Evolutionary conservation across 2,888 invertebrate genomes (phyloP).

Genomic region (Panzeria rudis): DNA sequence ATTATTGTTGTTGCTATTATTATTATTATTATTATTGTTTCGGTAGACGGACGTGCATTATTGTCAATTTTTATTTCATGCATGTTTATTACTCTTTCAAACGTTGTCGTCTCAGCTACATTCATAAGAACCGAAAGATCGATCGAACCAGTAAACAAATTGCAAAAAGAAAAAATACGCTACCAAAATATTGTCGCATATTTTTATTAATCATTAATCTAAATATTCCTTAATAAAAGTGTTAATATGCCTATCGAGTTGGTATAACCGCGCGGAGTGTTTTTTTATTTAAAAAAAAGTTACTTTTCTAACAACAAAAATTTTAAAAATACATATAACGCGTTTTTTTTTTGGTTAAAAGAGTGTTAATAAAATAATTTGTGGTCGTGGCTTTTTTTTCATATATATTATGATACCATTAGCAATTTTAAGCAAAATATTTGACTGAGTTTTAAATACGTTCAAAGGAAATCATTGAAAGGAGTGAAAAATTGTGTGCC

Average conservation of each 20-base stretch:
- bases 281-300: not conserved
- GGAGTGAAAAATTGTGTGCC: not conserved
- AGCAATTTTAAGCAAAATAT: not conserved
- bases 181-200: too few species aligned
- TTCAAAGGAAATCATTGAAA: not conserved
- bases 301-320: not conserved
- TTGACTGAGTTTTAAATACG: not conserved
- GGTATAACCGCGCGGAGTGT: not conserved
- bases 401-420: not conserved
- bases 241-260: constrained; percentile 17
- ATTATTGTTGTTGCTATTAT: constrained; percentile 39
- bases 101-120: constrained; percentile 68
- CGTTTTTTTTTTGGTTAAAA: not conserved
- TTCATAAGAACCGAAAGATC: constrained; percentile 53
- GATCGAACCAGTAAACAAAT: constrained; percentile 9
- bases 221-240: constrained; percentile 33
- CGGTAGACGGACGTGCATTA: constrained; percentile 56
- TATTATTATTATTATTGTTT: constrained; percentile 31
- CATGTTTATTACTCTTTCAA: constrained; percentile 69
- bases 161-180: constrained; percentile 8
- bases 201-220: not conserved
- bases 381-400: not conserved
- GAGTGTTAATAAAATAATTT: not conserved
- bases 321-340: not conserved
- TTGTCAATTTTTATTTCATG: constrained; percentile 64